Evolutionary conservation across 2,888 invertebrate genomes (phyloP).

Genomic region (Hemistola chrysoprasaria): DNA sequence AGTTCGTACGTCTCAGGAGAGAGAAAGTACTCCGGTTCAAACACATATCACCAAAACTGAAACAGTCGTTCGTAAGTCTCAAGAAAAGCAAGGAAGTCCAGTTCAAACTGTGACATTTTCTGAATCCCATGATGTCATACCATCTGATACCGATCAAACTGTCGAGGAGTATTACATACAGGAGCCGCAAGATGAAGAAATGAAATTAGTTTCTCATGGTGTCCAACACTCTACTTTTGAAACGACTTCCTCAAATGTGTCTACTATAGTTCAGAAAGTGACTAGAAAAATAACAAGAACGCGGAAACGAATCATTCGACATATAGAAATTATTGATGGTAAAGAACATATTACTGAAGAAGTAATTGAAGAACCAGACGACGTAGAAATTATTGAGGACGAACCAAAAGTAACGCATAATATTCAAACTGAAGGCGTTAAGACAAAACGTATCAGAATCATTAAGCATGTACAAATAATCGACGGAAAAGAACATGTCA

Average conservation of each 20-base stretch:
- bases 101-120: slow-evolving; percentile 35
- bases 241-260: slow-evolving; percentile 49
- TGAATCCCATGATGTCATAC: slow-evolving; percentile 37
- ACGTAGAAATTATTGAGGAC: slow-evolving; percentile 87
- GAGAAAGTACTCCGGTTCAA: slow-evolving; percentile 7
- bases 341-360: slow-evolving; percentile 92
- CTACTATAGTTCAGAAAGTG: slow-evolving; percentile 89
- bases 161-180: slow-evolving; percentile 43
- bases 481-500: slow-evolving; percentile 90
- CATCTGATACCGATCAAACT: slow-evolving; percentile 26
- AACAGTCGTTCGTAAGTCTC: slow-evolving; percentile 19
- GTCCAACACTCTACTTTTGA: slow-evolving; percentile 46
- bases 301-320: slow-evolving; percentile 87
- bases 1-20: slow-evolving; percentile 9
- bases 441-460: slow-evolving; percentile 77
- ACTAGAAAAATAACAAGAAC: slow-evolving; percentile 88
- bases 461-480: slow-evolving; percentile 87
- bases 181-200: slow-evolving; percentile 47
- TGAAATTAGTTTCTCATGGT: slow-evolving; percentile 38
- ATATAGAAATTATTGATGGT: slow-evolving; percentile 90
- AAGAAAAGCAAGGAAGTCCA: slow-evolving; percentile 41
- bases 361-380: slow-evolving; percentile 92
- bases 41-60: slow-evolving; percentile 16
- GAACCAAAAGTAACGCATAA: slow-evolving; percentile 62
- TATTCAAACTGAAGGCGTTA: slow-evolving; percentile 52